Base-by-base conservation (phyloP, 1,140 invertebrate genomes). In the Bombus superbus region DNA sequence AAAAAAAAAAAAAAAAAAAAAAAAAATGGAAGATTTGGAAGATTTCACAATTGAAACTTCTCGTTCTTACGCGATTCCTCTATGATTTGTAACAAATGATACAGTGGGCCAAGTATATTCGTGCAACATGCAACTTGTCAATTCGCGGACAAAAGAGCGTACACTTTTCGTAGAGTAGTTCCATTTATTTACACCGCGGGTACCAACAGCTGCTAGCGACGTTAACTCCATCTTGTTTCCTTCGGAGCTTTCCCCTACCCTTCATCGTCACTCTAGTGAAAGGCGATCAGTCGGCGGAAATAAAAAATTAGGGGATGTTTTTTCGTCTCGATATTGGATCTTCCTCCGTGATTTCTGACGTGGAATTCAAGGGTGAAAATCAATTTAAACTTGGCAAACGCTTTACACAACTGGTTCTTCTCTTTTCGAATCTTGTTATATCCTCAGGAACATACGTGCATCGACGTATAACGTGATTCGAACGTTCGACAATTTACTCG, bases 131-230 rank as follows among this genome's bases (percentile, higher is more conserved):
- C 83, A 47, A 79, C 40, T 74, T 66, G 77, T 89, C 83, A 35
- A 83, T 79, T 89, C 79, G 25, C 44, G 68, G 47, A 64, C 38
- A 71, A 88, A 66, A 83, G 85, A 69, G 72, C n/a, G 83, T 66
- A 76, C 62, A 78, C 40, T 82, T 47, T 47, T 40, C n/a, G 62
- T 68, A 73, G 76, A 91, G 86, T 87, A 75, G 62, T 86, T 86
- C 81, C 87, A 89, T 91, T 92, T 91, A 90, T 92, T 91, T 90
- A 66, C 71, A 86, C 80, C 86, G 76, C 86, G 90, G 87, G 87
- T 86, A 92, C 69, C 86, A 80, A 91, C 91, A 92, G 90, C 92
- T 92, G 92, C 83, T 85, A 47, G 47, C 81, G 92, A 92, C 92
- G 83, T 90, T 91, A 92, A 90, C 87, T 90, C 86, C 77, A 66